Base-by-base conservation (phyloP, 1,140 invertebrate species). In the Calosoma granatense region DNA sequence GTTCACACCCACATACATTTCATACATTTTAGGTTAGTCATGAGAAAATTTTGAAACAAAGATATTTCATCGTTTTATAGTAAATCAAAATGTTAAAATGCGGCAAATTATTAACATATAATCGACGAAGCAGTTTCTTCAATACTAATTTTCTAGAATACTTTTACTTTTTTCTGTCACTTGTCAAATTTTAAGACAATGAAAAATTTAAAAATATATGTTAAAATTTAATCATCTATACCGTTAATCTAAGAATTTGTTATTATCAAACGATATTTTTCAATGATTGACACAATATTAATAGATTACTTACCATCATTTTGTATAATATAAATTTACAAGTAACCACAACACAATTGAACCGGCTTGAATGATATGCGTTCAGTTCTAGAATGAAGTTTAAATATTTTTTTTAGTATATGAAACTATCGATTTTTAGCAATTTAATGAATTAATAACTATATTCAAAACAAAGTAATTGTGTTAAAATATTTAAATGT, bases 1-100 rank as follows among this genome's bases (percentile, higher is more conserved):
- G 41, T 47, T 47, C 41, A 47, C 41, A 47, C 41, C 41, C 41
- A 47, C 41, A 47, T n/a, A n/a, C n/a, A n/a, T n/a, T n/a, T n/a
- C n/a, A n/a, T n/a, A 47, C 6, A 12, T 47, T 47, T 47, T 12
- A 47, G 26, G 26, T 36, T 47, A 11, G 41, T 47, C 41, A 30
- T n/a, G n/a, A n/a, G n/a, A n/a, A n/a, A n/a, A n/a, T n/a, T n/a
- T n/a, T n/a, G n/a, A n/a, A n/a, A n/a, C n/a, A n/a, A n/a, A n/a
- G n/a, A n/a, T n/a, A n/a, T n/a, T n/a, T n/a, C n/a, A n/a, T n/a
- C n/a, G n/a, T n/a, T n/a, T n/a, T n/a, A n/a, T n/a, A n/a, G n/a
- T n/a, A n/a, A n/a, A n/a, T n/a, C n/a, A n/a, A n/a, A n/a, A n/a
- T n/a, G n/a, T n/a, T n/a, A n/a, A n/a, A n/a, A n/a, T n/a, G n/a